Conservation (phyloP, 2,888 invertebrate species). For the Apomyelois bistriatella region DNA sequence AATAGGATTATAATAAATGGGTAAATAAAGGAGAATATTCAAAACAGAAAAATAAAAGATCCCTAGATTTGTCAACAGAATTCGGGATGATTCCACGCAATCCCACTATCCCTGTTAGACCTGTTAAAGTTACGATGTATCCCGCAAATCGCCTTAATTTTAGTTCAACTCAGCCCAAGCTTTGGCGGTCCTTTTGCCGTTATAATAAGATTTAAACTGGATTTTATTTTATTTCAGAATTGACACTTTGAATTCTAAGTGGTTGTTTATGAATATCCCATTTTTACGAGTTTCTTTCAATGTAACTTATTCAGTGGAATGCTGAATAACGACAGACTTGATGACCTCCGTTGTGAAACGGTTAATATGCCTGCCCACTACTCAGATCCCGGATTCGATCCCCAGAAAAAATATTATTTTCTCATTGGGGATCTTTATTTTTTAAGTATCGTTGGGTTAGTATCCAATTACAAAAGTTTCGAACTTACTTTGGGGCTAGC, state of each 20-base stretch:
- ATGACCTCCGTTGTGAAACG: too few relatives aligned
- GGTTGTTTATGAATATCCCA: not conserved
- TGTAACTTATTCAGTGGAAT: not conserved
- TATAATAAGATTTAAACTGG: slow-evolving; percentile 5
- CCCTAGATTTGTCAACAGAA: not conserved
- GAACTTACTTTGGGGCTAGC: too few relatives aligned
- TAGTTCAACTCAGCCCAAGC: not conserved
- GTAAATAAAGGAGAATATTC: not conserved
- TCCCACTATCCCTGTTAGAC: slow-evolving; percentile 1
- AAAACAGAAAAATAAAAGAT: not conserved
- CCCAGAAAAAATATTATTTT: too few relatives aligned
- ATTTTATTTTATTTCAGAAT: slow-evolving; percentile 2
- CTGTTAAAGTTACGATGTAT: not conserved
- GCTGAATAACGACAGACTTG: too few relatives aligned
- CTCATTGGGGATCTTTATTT: too few relatives aligned
- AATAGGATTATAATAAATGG: too few relatives aligned
- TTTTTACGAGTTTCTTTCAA: not conserved
- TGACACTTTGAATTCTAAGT: slow-evolving; percentile 2
- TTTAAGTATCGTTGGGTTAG: too few relatives aligned
- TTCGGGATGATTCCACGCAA: not conserved
- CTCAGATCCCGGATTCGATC: too few relatives aligned
- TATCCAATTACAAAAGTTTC: too few relatives aligned
- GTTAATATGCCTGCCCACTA: too few relatives aligned
- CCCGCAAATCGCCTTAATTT: not conserved
- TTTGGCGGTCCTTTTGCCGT: not conserved